Evolutionary conservation across 2,113 vertebrate species (phyloP).

Genomic region (Porphyrio hochstetteri): DNA sequence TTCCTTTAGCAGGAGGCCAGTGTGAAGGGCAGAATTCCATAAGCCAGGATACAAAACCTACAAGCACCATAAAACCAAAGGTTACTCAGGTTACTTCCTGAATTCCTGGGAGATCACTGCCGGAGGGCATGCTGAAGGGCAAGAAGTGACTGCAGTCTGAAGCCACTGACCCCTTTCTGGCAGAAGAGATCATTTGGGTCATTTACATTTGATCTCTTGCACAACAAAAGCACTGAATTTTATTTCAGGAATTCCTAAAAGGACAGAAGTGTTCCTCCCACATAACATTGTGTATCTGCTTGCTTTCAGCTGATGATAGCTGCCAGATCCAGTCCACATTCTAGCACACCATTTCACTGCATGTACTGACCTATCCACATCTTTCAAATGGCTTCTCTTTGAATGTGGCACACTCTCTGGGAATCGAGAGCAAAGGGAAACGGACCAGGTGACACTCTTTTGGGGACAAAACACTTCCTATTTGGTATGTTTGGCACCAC

Average conservation of each 20-base stretch:
- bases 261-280: not conserved
- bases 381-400: not conserved
- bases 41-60: not conserved
- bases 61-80: not conserved
- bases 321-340: not conserved
- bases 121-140: accelerated
- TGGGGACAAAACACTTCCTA: not conserved
- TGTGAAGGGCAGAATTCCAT: not conserved
- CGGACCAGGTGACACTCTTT: too few relatives aligned
- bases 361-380: not conserved
- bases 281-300: not conserved
- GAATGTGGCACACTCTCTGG: not conserved
- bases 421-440: not conserved
- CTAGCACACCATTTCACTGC: not conserved
- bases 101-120: not conserved
- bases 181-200: not conserved
- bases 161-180: not conserved
- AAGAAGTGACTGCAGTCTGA: not conserved
- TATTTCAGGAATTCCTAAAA: not conserved
- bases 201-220: not conserved
- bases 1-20: not conserved
- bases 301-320: not conserved
- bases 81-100: not conserved
- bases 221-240: not conserved
- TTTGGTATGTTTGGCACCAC: not conserved